Conservation (phyloP, 2,113 vertebrate species). For the Mustela lutreola region DNA sequence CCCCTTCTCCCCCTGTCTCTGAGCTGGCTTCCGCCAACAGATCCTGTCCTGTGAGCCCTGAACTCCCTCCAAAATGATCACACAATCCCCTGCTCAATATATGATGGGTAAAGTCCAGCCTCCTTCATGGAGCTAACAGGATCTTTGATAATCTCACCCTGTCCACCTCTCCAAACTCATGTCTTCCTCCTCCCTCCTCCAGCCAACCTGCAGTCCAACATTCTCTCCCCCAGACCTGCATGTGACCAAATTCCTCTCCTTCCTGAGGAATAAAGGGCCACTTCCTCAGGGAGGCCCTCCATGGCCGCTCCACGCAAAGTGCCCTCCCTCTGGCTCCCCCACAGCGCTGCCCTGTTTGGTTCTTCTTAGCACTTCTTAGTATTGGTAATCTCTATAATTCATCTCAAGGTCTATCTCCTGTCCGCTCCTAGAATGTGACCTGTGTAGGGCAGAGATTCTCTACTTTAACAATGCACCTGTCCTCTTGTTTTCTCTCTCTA, state of each 20-base stretch:
- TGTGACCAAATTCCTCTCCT: background rate
- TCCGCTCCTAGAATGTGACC: background rate
- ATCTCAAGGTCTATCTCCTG: background rate
- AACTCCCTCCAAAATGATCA: background rate
- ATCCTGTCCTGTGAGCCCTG: background rate
- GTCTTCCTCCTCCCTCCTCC: background rate
- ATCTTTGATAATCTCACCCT: background rate
- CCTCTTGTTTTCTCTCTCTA: background rate
- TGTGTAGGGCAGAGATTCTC: too few relatives aligned
- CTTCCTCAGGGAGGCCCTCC: background rate
- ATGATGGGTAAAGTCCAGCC: background rate
- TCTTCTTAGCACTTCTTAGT: background rate
- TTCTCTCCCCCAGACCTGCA: background rate
- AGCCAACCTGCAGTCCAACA: background rate
- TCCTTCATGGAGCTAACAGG: background rate
- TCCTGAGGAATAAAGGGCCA: background rate
- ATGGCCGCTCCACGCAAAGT: background rate
- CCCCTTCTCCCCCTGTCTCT: background rate
- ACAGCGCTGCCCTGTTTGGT: fast-evolving
- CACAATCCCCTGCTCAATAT: background rate
- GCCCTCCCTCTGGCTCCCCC: background rate
- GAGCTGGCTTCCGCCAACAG: background rate
- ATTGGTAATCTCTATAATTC: background rate
- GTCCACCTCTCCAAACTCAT: background rate
- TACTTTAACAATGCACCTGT: background rate